Percentiles rank a stretch among this genome's conserved stretches.
Evolutionary conservation across 2,797 vertebrate species (phyloP).

Genomic region (Hippoglossus hippoglossus): DNA sequence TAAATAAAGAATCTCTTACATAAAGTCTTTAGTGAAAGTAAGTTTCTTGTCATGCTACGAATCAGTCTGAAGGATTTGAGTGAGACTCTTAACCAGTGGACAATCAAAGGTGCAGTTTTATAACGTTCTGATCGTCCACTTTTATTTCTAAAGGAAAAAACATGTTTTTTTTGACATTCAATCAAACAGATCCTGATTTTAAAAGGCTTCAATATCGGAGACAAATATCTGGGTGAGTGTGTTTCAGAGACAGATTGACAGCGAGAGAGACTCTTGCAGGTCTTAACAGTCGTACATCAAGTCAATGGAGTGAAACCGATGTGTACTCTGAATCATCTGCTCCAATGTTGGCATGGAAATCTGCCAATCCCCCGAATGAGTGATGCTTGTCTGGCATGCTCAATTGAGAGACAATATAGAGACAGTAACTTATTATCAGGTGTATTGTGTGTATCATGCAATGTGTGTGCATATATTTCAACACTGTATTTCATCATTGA

Average conservation of each 20-base stretch:
- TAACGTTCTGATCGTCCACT: neutral
- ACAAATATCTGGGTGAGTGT: neutral
- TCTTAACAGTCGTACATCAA: constrained; percentile 40
- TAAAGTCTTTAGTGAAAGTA: too few relatives aligned
- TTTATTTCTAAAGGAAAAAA: neutral
- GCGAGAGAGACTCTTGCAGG: neutral
- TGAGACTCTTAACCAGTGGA: too few relatives aligned
- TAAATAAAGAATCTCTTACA: too few relatives aligned
- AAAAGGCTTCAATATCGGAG: constrained; percentile 3
- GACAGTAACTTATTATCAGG: neutral
- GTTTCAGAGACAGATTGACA: neutral
- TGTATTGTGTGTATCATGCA: neutral
- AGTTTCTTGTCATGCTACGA: too few relatives aligned
- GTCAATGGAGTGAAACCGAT: constrained; percentile 42
- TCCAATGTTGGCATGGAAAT: constrained; percentile 35
- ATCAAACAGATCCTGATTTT: constrained; percentile 9
- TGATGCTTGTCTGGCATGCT: constrained; percentile 29
- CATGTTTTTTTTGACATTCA: constrained; percentile 3
- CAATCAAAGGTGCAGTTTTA: too few relatives aligned
- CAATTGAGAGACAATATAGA: constrained; percentile 22
- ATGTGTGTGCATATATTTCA: neutral
- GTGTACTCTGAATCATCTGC: constrained; percentile 51
- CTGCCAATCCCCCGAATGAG: constrained; percentile 39
- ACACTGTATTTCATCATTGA: neutral
- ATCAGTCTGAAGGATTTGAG: too few relatives aligned